Evolutionary conservation across 1,140 invertebrate species (phyloP).

Genomic region (Drosophila yakuba): DNA sequence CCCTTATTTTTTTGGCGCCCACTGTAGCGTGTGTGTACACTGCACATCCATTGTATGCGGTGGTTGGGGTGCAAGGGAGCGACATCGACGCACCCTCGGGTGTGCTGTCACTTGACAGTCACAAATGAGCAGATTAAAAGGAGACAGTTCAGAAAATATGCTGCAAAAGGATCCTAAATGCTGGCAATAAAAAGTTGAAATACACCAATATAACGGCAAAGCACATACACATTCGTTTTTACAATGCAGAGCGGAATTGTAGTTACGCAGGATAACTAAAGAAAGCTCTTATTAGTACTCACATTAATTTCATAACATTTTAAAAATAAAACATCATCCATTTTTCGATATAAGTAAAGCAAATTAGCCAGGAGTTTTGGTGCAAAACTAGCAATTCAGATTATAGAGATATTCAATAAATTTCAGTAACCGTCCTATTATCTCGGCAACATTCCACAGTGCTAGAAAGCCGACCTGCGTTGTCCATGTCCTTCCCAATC

Average conservation of each 20-base stretch:
- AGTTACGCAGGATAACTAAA: background rate
- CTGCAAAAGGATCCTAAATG: constrained; percentile 45
- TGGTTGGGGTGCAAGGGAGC: background rate
- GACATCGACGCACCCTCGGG: constrained; percentile 47
- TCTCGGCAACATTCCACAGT: background rate
- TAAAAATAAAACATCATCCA: background rate
- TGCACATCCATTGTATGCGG: background rate
- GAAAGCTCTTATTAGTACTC: background rate
- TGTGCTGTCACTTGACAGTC: constrained; percentile 62
- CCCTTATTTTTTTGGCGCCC: constrained; percentile 40
- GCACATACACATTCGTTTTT: constrained; percentile 15
- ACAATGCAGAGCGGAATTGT: background rate
- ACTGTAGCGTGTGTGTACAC: constrained; percentile 20
- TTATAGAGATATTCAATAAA: background rate
- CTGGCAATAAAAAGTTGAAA: constrained; percentile 45
- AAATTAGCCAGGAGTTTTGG: too few species aligned
- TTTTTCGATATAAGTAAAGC: background rate
- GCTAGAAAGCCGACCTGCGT: constrained; percentile 3
- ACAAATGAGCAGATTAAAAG: constrained; percentile 66
- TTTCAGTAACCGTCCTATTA: background rate
- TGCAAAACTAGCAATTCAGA: background rate
- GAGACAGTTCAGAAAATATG: constrained; percentile 46
- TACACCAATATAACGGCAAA: constrained; percentile 28
- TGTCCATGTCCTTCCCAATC: constrained; percentile 35
- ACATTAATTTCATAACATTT: background rate